Conservation (phyloP, 2,888 invertebrate species). For the Epinotia bilunana region DNA sequence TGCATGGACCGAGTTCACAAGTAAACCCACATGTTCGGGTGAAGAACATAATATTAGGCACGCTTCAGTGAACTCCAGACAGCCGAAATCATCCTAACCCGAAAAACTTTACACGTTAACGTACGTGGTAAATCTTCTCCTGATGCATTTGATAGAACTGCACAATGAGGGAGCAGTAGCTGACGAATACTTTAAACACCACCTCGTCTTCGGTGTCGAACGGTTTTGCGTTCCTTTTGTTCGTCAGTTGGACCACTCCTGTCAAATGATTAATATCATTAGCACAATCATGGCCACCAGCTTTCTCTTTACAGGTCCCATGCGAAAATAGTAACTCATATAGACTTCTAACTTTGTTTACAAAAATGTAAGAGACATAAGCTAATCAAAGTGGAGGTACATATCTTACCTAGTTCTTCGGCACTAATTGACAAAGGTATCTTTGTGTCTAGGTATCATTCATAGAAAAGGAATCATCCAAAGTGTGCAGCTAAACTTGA, state of each 20-base stretch:
- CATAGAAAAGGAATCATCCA: not conserved
- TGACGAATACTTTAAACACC: constrained; percentile 82
- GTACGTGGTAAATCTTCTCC: constrained; percentile 76
- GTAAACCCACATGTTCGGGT: too few relatives aligned
- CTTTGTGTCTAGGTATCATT: not conserved
- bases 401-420: not conserved
- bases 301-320: not conserved
- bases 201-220: constrained; percentile 82
- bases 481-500: not conserved
- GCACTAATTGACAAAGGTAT: not conserved
- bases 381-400: too few relatives aligned
- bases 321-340: not conserved
- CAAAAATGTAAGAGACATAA: too few relatives aligned
- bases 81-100: too few relatives aligned
- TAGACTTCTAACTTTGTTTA: too few relatives aligned
- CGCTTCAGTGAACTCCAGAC: too few relatives aligned
- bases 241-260: constrained; percentile 85
- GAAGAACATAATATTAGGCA: too few relatives aligned
- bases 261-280: not conserved
- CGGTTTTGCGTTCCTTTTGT: constrained; percentile 76
- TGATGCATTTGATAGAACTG: constrained; percentile 83
- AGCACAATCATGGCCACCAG: not conserved
- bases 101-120: constrained; percentile 31
- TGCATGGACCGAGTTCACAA: too few relatives aligned
- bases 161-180: constrained; percentile 84